A percentile compares a stretch with the other conserved stretches of the same genome.
These are phyloP conservation scores for Albula glossodonta DNA, from an alignment of 2,113 vertebrate genomes.

Conservation along the genomic window DNA sequence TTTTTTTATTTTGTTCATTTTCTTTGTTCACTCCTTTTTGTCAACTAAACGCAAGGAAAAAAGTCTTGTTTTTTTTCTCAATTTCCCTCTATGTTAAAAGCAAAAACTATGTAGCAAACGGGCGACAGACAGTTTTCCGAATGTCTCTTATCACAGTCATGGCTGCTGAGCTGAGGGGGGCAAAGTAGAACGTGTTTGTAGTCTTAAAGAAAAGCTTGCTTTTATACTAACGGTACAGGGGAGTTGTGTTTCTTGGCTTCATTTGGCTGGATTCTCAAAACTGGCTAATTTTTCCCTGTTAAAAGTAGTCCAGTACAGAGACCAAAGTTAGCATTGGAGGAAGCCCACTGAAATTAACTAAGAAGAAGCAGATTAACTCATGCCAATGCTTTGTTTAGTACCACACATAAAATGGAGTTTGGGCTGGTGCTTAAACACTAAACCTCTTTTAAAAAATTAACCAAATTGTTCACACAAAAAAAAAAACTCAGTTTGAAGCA, in stretches of 20 bases:
- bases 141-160: conserved; percentile 54
- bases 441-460: conserved; percentile 36
- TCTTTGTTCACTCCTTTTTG: conserved; percentile 27
- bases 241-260: conserved; percentile 22
- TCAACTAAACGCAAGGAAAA: conserved; percentile 49
- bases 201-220: conserved; percentile 49
- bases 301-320: conserved; percentile 57
- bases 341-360: conserved; percentile 30
- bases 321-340: conserved; percentile 62
- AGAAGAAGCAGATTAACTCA: conserved; percentile 31
- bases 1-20: conserved; percentile 22
- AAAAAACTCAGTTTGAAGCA: conserved; percentile 44
- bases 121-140: conserved; percentile 51
- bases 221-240: conserved; percentile 35
- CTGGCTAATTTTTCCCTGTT: conserved; percentile 24
- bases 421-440: conserved; percentile 33
- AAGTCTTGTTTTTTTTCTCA: conserved; percentile 30
- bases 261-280: conserved; percentile 23
- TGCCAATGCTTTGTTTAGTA: conserved; percentile 45
- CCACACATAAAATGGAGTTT: conserved; percentile 53
- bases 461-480: conserved; percentile 53
- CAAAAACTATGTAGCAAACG: conserved; percentile 69
- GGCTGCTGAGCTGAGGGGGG: conserved; percentile 56
- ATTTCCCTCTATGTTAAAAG: conserved; percentile 48
- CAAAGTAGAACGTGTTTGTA: conserved; percentile 45